phyloP scores from a whole-genome alignment of 2,797 vertebrate genomes.

The Octomys mimax region DNA sequence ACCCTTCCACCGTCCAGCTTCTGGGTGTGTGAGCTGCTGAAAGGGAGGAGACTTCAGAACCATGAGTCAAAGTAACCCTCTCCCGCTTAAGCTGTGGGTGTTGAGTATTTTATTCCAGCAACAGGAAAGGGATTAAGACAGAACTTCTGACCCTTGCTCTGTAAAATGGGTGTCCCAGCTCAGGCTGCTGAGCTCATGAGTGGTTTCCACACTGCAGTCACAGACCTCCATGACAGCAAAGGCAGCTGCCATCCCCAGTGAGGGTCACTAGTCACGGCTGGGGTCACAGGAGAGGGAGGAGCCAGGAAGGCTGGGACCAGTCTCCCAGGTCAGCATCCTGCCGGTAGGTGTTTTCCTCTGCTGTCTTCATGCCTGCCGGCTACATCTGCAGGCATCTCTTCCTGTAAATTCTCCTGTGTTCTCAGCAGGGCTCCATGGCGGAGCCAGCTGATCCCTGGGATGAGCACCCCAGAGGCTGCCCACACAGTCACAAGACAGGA shows the following conservation, averaged over 20 bases:
- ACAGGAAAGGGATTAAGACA: neutral
- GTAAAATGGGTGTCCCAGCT: neutral
- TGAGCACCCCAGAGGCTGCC: neutral
- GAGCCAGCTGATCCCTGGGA: too few relatives aligned
- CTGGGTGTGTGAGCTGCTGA: neutral
- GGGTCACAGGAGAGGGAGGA: neutral
- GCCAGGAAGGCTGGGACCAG: neutral
- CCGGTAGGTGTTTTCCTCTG: neutral
- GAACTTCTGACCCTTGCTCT: neutral
- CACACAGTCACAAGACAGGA: neutral
- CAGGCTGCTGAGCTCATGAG: neutral
- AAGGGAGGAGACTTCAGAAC: neutral
- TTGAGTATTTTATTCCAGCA: neutral
- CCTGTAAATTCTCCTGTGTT: neutral
- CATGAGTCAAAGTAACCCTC: neutral
- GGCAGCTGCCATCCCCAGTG: fast-evolving
- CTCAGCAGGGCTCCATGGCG: neutral
- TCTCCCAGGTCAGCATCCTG: neutral
- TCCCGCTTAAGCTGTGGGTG: neutral
- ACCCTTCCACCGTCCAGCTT: neutral
- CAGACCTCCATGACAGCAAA: fast-evolving
- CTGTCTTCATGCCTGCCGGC: neutral
- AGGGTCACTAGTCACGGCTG: too few relatives aligned
- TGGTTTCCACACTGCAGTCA: neutral
- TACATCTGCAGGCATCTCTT: neutral